These are phyloP conservation scores for Heliconius aoede DNA, from an alignment of 2,888 invertebrate species.

Conservation along the genomic window DNA sequence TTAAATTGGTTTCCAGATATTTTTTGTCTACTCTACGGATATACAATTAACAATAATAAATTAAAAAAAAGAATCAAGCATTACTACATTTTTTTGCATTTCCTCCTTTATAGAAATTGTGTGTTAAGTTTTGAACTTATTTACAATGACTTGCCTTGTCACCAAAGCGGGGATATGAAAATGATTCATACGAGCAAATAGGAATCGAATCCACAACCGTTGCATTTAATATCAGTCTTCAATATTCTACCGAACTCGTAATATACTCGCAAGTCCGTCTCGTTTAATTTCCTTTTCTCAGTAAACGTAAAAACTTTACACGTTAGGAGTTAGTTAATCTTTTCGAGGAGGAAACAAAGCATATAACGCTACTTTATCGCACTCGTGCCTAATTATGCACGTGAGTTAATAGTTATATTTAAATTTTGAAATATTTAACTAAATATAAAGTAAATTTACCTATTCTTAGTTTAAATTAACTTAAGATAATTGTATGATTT, in stretches of 20 bases:
- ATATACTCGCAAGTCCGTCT: background rate
- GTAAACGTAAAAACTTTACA: constrained; percentile 4
- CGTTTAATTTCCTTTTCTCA: background rate
- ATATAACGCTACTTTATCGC: background rate
- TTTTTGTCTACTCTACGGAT: too few relatives aligned
- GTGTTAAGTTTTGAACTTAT: too few relatives aligned
- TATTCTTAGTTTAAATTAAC: too few relatives aligned
- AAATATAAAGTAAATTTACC: too few relatives aligned
- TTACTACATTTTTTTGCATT: too few relatives aligned
- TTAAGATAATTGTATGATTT: too few relatives aligned
- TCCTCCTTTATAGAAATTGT: too few relatives aligned
- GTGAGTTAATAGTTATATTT: background rate
- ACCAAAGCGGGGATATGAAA: background rate
- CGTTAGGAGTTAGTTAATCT: background rate
- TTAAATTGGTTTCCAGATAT: too few relatives aligned
- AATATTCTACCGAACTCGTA: background rate
- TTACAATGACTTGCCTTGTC: background rate
- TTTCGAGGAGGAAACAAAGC: background rate
- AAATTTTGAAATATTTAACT: background rate
- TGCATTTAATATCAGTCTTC: too few relatives aligned
- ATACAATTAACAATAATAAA: too few relatives aligned
- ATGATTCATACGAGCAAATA: background rate
- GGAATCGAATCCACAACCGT: background rate
- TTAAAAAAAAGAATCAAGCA: too few relatives aligned
- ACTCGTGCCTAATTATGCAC: background rate